Evolutionary conservation across 2,113 vertebrate species (phyloP), one percentile per base, ranked within the genome.

Genomic region (Pao palembangensis): DNA sequence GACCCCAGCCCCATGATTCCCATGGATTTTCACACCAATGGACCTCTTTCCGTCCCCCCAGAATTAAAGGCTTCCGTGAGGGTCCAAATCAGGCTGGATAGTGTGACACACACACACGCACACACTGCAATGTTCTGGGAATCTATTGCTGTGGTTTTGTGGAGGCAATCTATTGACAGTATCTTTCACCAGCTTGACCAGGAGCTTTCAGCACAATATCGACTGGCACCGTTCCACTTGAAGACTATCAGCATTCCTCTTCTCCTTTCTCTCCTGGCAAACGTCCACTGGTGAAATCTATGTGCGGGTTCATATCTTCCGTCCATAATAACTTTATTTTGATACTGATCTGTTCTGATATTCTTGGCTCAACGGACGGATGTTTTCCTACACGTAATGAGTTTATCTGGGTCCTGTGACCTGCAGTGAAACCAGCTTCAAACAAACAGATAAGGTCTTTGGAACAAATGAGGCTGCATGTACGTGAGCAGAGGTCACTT

Each of bases 21-120:
- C 81, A 47, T 38, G 48, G 78, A 78, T 81, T 87, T 73, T 69
- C 66, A 76, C 54, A 67, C 70, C 62, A 42, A 65, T 0, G 31
- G 72, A 18, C 25, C 20, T 62, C 61, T 57, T 15, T 57, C 57
- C 59, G 57, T 63, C 80, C 72, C 78, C 60, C 53, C 53, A 76
- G 80, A 68, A 72, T 80, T 73, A 43, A 67, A 70, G 54, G 51
- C 75, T 64, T 83, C 81, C 74, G 4, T 53, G 71, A 75, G 76
- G 82, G 73, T 64, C 28, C 10, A 14, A 49, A 23, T 28, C 31
- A 56, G 46, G 58, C 25, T 18, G 17, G 17, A 15, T 56, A 44
- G 11, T 34, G 23, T 61, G 18, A 61, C 12, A 34, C 56, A 61
- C 19, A 66, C 5, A 62, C 59, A 74, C 50, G 59, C 11, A 43